Conservation (phyloP, 2,113 vertebrate genomes). For the Furnarius figulus region DNA sequence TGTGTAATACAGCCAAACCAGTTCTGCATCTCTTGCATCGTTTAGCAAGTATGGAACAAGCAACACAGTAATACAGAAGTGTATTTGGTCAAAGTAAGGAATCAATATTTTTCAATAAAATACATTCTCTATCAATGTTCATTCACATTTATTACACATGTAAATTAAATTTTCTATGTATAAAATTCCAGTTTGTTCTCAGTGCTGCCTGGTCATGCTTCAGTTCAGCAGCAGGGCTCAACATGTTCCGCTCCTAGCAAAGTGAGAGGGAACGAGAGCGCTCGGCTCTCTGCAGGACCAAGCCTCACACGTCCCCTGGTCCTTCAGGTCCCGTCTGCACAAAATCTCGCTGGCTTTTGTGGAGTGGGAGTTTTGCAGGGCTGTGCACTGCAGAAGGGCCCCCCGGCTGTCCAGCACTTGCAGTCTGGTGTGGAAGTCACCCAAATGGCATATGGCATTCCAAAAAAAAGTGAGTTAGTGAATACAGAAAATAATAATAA, state of each 20-base stretch:
- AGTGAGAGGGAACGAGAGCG: fast-evolving
- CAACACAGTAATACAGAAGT: conserved; percentile 13
- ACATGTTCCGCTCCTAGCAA: neutral
- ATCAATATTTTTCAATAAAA: conserved; percentile 39
- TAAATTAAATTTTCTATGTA: conserved; percentile 32
- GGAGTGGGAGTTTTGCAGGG: neutral
- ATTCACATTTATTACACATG: conserved; percentile 44
- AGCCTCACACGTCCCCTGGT: neutral
- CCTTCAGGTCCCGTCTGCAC: neutral
- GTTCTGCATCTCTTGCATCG: neutral
- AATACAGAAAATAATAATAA: neutral
- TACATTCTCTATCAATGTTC: conserved; percentile 56
- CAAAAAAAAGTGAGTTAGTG: neutral
- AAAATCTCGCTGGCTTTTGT: neutral
- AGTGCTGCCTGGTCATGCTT: conserved; percentile 14
- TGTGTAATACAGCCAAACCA: neutral
- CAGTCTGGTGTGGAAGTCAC: neutral
- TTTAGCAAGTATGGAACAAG: neutral
- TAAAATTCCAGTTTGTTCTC: conserved; percentile 63
- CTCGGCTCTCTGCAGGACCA: neutral
- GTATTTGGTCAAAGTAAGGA: conserved; percentile 47
- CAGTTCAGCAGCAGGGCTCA: neutral
- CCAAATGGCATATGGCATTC: neutral
- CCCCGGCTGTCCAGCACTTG: neutral
- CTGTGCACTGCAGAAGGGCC: neutral